Evolutionary conservation across 2,113 vertebrate species (phyloP), one percentile per base, ranked within the genome.

Genomic region (Megaceryle torquata): DNA sequence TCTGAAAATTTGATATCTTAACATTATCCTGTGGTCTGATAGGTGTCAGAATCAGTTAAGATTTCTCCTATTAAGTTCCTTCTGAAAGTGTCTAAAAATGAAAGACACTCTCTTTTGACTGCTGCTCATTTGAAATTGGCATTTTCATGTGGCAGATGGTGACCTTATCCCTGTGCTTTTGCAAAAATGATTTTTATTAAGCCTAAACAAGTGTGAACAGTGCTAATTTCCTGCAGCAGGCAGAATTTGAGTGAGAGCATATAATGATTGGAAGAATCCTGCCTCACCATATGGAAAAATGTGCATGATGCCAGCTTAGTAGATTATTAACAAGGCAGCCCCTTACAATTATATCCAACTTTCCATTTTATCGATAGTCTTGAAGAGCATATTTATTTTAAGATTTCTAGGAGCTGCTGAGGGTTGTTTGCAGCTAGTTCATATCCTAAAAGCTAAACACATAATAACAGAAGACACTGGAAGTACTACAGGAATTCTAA

Each of bases 161-260:
- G 97, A 98, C 98, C 98, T 98, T 98, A 98, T 98, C 97, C 76
- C 87, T 93, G 92, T 90, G 95, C 91, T 98, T 98, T 97, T 98
- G 97, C 97, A 98, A 98, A 98, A 98, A 98, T 98, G 94, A 98
- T 98, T 98, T 99, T 99, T 98, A 99, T 99, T 98, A 99, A 98
- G 98, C 98, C 98, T 98, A 99, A 98, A 98, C 97, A 98, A 98
- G 98, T 97, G 96, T 98, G 98, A 99, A 98, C 95, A 97, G 97
- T 96, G 97, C 97, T 98, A 98, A 99, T 99, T 98, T 98, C 98
- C 98, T 98, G 96, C 96, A 98, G 98, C 96, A 98, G 97, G 97
- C 97, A 95, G 94, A 85, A 98, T 97, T 97, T 94, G 96, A 98
- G 98, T 97, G 97, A 98, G 95, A 92, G 95, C 79, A 88, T 95